phyloP scores from a whole-genome alignment of 2,797 vertebrate species.

The Sebastes kiyomatsui region DNA sequence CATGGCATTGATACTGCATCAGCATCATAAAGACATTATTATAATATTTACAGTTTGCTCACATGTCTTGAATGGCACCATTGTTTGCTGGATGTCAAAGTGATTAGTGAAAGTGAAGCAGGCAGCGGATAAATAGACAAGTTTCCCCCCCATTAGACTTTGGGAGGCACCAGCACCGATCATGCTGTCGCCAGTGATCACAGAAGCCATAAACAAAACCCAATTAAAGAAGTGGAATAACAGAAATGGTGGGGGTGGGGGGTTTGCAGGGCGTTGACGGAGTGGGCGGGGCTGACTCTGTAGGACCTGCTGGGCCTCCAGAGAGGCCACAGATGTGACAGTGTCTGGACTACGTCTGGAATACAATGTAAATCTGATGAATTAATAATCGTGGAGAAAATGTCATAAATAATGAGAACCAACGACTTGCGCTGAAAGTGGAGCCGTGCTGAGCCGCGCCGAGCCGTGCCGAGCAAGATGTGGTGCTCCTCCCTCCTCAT shows the following conservation, averaged over 20 bases:
- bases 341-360: constrained; percentile 60
- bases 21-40: not conserved
- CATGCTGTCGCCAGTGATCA: constrained; percentile 48
- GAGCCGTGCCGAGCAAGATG: constrained; percentile 16
- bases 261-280: constrained; percentile 3
- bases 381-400: constrained; percentile 67
- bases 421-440: constrained; percentile 10
- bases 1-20: not conserved
- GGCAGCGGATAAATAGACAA: constrained; percentile 38
- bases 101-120: constrained; percentile 44
- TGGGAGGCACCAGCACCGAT: constrained; percentile 40
- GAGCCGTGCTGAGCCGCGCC: not conserved
- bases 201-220: constrained; percentile 60
- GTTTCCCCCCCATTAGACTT: constrained; percentile 43
- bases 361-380: constrained; percentile 57
- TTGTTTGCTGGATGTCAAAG: constrained; percentile 18
- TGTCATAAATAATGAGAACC: constrained; percentile 65
- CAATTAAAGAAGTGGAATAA: constrained; percentile 63
- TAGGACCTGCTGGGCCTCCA: constrained; percentile 26
- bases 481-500: not conserved
- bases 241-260: not conserved
- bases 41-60: constrained; percentile 12
- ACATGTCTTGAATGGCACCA: constrained; percentile 7
- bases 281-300: constrained; percentile 39
- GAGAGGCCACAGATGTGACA: constrained; percentile 49